Conservation (phyloP, 1,140 invertebrate genomes). For the Conus betulinus region DNA sequence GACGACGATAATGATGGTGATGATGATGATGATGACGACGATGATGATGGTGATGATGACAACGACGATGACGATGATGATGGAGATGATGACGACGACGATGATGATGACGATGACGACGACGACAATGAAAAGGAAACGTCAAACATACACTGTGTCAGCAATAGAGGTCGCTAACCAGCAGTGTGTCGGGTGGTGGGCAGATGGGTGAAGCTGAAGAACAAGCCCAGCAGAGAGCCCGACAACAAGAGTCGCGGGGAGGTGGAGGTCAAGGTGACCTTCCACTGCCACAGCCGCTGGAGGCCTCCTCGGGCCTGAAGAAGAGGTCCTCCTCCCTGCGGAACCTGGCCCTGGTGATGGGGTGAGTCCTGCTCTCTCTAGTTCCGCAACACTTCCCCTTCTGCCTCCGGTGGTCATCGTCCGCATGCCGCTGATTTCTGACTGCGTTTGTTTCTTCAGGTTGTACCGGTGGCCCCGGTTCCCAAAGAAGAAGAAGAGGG, state of each 20-base stretch:
- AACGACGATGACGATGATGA: not conserved
- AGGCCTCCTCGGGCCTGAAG: conserved; percentile 22
- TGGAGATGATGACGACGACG: too few species aligned
- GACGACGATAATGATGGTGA: not conserved
- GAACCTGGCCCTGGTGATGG: conserved; percentile 40
- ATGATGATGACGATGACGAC: too few species aligned
- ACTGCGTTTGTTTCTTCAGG: too few species aligned
- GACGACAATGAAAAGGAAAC: too few species aligned
- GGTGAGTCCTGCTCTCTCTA: not conserved
- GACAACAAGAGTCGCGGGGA: conserved; percentile 91
- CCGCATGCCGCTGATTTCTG: too few species aligned
- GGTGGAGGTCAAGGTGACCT: conserved; percentile 91
- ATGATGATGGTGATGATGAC: not conserved
- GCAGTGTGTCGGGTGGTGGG: not conserved
- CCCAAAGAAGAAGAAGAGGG: too few species aligned
- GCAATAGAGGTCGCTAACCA: too few species aligned
- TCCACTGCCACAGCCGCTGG: conserved; percentile 84
- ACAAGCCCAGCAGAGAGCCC: conserved; percentile 83
- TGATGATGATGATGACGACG: not conserved
- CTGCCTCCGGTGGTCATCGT: too few species aligned
- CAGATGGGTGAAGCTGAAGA: conserved; percentile 81
- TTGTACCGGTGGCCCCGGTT: too few species aligned
- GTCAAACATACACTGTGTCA: too few species aligned
- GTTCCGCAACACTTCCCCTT: too few species aligned
- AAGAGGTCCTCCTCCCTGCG: conserved; percentile 54